These are phyloP conservation scores for Drosophila nigricruria DNA, from an alignment of 2,888 invertebrate species.

Conservation along the genomic window DNA sequence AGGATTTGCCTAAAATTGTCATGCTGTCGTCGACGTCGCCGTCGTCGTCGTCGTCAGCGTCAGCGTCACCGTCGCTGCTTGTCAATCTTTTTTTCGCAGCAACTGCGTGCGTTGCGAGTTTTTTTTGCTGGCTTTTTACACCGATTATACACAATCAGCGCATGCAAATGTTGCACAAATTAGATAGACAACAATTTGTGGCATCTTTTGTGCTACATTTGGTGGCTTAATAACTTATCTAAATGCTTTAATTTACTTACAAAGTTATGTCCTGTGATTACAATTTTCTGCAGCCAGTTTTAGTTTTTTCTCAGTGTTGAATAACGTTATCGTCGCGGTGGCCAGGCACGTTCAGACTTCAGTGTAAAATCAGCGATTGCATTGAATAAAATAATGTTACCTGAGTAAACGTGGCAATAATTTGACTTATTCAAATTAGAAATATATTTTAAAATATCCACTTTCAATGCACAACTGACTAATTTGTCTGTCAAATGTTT, in stretches of 20 bases:
- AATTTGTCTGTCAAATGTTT: slow-evolving; percentile 3
- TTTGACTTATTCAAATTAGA: neutral
- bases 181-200: slow-evolving; percentile 41
- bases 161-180: slow-evolving; percentile 49
- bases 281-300: slow-evolving; percentile 71
- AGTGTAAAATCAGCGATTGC: slow-evolving; percentile 2
- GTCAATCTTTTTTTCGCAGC: slow-evolving; percentile 55
- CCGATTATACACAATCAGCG: slow-evolving; percentile 11
- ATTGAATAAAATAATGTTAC: slow-evolving; percentile 7
- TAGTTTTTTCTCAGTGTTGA: slow-evolving; percentile 78
- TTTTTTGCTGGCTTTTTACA: slow-evolving; percentile 50
- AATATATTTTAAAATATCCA: slow-evolving; percentile 20
- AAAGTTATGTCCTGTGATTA: slow-evolving; percentile 80
- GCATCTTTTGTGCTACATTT: slow-evolving; percentile 36
- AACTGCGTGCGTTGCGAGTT: slow-evolving; percentile 50
- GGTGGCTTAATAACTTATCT: slow-evolving; percentile 10
- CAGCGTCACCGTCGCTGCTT: slow-evolving; percentile 38
- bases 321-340: slow-evolving; percentile 33
- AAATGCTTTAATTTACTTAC: slow-evolving; percentile 71
- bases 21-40: slow-evolving; percentile 26
- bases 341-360: slow-evolving; percentile 61
- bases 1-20: slow-evolving; percentile 44
- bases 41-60: slow-evolving; percentile 43
- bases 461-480: neutral
- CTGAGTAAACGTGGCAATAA: neutral